Evolutionary conservation across 2,888 invertebrate species (phyloP).

Genomic region (Stenurella melanura): DNA sequence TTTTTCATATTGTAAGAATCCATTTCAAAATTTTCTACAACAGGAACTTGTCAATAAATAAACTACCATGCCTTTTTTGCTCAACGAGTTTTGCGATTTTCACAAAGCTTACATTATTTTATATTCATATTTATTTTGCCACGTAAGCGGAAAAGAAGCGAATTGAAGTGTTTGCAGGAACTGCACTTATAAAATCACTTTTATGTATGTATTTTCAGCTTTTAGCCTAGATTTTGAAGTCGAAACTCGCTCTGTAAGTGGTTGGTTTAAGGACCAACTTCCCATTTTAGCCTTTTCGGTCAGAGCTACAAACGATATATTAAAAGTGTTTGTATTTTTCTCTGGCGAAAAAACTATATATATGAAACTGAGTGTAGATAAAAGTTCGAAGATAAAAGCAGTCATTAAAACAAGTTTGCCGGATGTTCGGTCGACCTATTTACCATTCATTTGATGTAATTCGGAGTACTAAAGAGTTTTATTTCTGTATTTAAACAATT

Average conservation of each 20-base stretch:
- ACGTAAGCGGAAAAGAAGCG: neutral
- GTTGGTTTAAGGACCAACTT: neutral
- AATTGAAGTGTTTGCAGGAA: neutral
- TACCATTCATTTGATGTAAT: slow-evolving; percentile 31
- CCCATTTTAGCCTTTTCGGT: neutral
- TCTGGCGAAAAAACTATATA: neutral
- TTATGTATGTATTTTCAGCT: neutral
- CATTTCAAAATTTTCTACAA: too few species aligned
- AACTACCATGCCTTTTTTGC: neutral
- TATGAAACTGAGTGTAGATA: neutral
- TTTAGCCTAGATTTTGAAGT: neutral
- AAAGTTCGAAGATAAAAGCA: slow-evolving; percentile 27
- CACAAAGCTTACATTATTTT: neutral
- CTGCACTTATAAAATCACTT: neutral
- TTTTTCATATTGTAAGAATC: too few species aligned
- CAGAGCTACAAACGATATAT: neutral
- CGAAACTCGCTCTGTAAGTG: neutral
- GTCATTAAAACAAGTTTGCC: slow-evolving; percentile 29
- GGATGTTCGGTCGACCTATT: slow-evolving; percentile 36
- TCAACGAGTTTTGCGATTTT: neutral
- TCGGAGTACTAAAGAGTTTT: slow-evolving; percentile 23
- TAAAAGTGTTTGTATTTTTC: slow-evolving; percentile 7
- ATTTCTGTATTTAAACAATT: slow-evolving; percentile 35
- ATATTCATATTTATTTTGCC: slow-evolving; percentile 1
- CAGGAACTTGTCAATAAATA: too few species aligned